Percentiles rank a stretch among this genome's conserved stretches.
These are phyloP conservation scores for Meteorus sp. DNA, from an alignment of 1,140 invertebrate species.

Conservation along the genomic window DNA sequence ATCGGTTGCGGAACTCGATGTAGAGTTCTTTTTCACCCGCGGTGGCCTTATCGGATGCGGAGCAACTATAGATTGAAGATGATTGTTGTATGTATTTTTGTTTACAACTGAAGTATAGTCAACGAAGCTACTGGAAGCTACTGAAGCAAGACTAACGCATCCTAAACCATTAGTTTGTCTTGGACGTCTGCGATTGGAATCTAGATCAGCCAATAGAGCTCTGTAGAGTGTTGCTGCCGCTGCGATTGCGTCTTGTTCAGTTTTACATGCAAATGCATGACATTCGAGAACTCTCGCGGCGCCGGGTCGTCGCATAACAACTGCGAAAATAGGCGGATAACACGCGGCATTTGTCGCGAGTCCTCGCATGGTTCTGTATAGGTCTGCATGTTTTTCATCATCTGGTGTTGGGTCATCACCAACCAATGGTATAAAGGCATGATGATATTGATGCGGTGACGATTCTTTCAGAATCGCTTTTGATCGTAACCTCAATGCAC, in stretches of 20 bases:
- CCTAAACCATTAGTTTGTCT: constrained; percentile 72
- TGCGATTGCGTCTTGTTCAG: constrained; percentile 84
- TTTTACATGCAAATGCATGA: constrained; percentile 87
- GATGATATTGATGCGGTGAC: constrained; percentile 53
- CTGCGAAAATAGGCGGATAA: constrained; percentile 86
- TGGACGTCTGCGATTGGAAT: constrained; percentile 60
- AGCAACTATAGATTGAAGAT: constrained; percentile 35
- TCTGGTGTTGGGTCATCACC: constrained; percentile 63
- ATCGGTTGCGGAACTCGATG: constrained; percentile 41
- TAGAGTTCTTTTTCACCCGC: constrained; percentile 49
- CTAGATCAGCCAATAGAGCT: constrained; percentile 79
- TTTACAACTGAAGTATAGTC: constrained; percentile 61
- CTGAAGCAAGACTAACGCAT: constrained; percentile 66
- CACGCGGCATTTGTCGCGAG: constrained; percentile 49
- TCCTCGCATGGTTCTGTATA: constrained; percentile 53
- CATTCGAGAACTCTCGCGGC: constrained; percentile 81
- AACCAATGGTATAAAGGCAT: constrained; percentile 83
- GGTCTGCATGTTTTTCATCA: constrained; percentile 52
- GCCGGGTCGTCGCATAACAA: constrained; percentile 82
- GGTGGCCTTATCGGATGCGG: constrained; percentile 51
- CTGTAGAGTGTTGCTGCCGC: constrained; percentile 88
- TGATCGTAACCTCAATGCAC: constrained; percentile 53
- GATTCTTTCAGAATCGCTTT: constrained; percentile 27
- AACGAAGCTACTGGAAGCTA: constrained; percentile 55
- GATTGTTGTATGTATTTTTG: constrained; percentile 38